Evolutionary conservation across 2,888 invertebrate genomes (phyloP).

Genomic region (Phalera bucephala): DNA sequence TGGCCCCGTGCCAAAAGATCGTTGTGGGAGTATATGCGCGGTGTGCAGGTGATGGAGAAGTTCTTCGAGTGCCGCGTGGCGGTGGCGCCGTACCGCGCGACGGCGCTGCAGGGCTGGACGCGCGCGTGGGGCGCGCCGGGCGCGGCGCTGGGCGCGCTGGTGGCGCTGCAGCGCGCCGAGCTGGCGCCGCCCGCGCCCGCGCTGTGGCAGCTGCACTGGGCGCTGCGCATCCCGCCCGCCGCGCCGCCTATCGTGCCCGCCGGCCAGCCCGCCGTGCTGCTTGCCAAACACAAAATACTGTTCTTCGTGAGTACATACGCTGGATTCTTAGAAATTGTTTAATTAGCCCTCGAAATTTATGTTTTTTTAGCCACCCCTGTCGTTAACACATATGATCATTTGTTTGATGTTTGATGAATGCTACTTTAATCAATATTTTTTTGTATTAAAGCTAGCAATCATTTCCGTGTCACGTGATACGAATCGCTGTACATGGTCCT

Average conservation of each 20-base stretch:
- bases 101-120: conserved; percentile 93
- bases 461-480: no score
- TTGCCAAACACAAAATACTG: conserved; percentile 93
- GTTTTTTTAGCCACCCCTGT: no score
- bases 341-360: no score
- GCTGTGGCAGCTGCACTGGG: conserved; percentile 96
- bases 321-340: no score
- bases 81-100: conserved; percentile 95
- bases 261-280: conserved; percentile 93
- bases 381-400: no score
- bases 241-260: conserved; percentile 94
- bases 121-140: conserved; percentile 92
- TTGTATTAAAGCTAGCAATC: no score
- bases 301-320: conserved; percentile 90
- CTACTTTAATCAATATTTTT: no score
- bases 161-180: conserved; percentile 90
- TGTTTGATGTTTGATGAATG: no score
- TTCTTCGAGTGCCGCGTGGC: conserved; percentile 96
- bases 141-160: conserved; percentile 94
- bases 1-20: no score
- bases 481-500: no score
- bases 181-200: conserved; percentile 79
- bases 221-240: conserved; percentile 95
- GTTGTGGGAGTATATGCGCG: no score
- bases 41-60: conserved; percentile 94